Base-by-base conservation (phyloP, 2,113 vertebrate species). In the Marmota monax region DNA sequence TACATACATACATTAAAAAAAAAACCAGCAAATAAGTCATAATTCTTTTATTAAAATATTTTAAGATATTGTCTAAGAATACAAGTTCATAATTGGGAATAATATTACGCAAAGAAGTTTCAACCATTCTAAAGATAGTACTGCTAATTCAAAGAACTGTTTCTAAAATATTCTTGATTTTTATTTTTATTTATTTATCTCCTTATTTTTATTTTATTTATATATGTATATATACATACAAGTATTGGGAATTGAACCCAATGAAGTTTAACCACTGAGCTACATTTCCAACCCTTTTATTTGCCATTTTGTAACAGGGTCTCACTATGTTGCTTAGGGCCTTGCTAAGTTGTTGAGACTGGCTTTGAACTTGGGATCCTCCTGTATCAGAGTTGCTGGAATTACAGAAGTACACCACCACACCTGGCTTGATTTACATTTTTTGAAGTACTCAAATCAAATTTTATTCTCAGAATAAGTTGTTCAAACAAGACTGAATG, bases 1-100 rank as follows among this genome's bases (percentile, higher is more conserved):
- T 42, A 56, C 34, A 45, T 95, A 65, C 18, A 76, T 45, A 39
- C 45, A 48, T 48, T 39, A 39, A 48, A 4, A 69, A 77, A 77
- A 96, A 82, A 83, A 17, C 82, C 93, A 96, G 32, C 42, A 88
- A 23, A 82, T 32, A 92, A 69, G 48, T 92, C 56, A 90, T 86
- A 90, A 53, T 90, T 86, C 11, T 67, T 32, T 69, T n/a, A 69
- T n/a, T n/a, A n/a, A 39, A 39, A 73, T 73, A 23, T 73, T 39
- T 73, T 76, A 61, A 95, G 70, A 56, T 78, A 87, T 48, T 90
- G 34, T 67, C 74, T 23, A 87, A 48, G 27, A 90, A 83, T 17
- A 90, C 1, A 95, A 90, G 27, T 13, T 88, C 25, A 65, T 32
- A 2, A 5, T 65, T 97, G 78, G 25, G 86, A 89, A 92, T 65